Evolutionary conservation across 2,113 vertebrate species (phyloP).

Genomic region (Corythoichthys intestinalis): DNA sequence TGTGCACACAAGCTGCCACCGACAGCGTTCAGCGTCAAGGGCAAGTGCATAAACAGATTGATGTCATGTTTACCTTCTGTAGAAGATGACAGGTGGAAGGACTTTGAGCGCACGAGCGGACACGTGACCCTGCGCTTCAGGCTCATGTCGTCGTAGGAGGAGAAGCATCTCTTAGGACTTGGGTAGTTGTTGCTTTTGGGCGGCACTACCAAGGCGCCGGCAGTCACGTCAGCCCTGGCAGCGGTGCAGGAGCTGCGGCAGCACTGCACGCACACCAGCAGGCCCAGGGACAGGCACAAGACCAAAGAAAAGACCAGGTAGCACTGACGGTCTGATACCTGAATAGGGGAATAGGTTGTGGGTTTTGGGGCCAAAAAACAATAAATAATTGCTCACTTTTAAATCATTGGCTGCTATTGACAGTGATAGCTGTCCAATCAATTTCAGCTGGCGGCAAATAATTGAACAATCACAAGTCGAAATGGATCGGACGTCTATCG

Average conservation of each 20-base stretch:
- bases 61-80: constrained; percentile 81
- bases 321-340: constrained; percentile 89
- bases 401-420: too few species aligned
- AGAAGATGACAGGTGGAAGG: constrained; percentile 85
- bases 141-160: constrained; percentile 96
- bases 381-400: too few species aligned
- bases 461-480: too few species aligned
- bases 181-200: constrained; percentile 92
- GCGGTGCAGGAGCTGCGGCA: constrained; percentile 75
- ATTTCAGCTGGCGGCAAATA: too few species aligned
- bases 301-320: constrained; percentile 88
- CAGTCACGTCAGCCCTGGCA: constrained; percentile 65
- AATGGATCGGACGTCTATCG: too few species aligned
- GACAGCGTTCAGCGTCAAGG: constrained; percentile 46
- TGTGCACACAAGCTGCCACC: constrained; percentile 59
- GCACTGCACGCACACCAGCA: constrained; percentile 87
- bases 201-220: constrained; percentile 40
- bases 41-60: constrained; percentile 14
- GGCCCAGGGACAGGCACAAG: constrained; percentile 82
- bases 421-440: too few species aligned
- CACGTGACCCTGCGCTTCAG: constrained; percentile 89
- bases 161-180: constrained; percentile 97
- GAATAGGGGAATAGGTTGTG: constrained; percentile 2
- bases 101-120: constrained; percentile 92
- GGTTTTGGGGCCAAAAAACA: background rate